Evolutionary conservation across 2,797 vertebrate species (phyloP).

Genomic region (Pseudochaenichthys georgianus): DNA sequence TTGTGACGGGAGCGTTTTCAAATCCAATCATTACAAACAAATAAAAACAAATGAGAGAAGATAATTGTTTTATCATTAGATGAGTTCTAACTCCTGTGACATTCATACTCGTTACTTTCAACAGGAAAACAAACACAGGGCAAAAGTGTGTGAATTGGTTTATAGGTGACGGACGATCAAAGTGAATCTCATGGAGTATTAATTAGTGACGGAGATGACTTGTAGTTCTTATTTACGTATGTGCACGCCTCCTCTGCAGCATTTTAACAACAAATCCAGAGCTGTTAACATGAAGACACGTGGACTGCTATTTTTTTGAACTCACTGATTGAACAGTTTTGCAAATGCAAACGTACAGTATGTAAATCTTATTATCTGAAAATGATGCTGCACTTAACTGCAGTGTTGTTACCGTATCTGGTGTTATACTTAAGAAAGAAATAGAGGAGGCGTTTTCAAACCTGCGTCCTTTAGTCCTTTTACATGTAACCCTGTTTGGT

Average conservation of each 20-base stretch:
- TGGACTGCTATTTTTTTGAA: not conserved
- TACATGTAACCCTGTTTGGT: not conserved
- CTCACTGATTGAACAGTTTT: not conserved
- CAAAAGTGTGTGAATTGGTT: constrained; percentile 5
- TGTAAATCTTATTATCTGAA: no score
- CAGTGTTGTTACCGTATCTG: not conserved
- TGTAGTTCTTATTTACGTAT: not conserved
- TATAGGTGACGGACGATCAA: constrained; percentile 1
- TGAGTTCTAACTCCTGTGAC: constrained; percentile 21
- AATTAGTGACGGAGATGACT: not conserved
- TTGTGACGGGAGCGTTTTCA: constrained; percentile 17
- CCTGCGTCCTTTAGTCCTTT: not conserved
- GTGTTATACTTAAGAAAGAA: not conserved
- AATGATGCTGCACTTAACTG: not conserved
- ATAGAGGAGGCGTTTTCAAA: not conserved
- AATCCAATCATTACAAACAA: not conserved
- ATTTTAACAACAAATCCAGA: not conserved
- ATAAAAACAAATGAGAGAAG: constrained; percentile 12
- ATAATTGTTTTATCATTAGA: constrained; percentile 47
- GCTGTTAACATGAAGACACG: not conserved
- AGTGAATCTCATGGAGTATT: not conserved
- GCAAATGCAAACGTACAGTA: no score
- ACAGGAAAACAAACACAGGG: not conserved
- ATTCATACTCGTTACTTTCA: constrained; percentile 37
- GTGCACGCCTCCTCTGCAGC: not conserved